Base-by-base conservation (phyloP, 2,888 invertebrate genomes). In the Diloba caeruleocephala region DNA sequence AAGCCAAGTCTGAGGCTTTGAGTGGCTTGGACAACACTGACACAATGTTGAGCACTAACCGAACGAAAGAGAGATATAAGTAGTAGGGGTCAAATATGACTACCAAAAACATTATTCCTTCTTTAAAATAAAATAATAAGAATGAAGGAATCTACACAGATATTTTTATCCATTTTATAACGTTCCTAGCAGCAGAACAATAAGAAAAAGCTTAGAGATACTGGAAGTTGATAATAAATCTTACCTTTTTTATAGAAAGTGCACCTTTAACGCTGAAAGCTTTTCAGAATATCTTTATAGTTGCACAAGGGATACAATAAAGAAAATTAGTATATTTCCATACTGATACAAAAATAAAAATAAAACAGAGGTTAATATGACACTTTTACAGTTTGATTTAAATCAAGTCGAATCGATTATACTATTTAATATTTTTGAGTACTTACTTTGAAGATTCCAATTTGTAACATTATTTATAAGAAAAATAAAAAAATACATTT, bases 151-250 rank as follows among this genome's bases (percentile, higher is more conserved):
- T 25, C 10, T 29, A 9, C 13, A 28, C 33, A 29, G 7, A 44
- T 39, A 5, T 15, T 31, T 45, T 50, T 56, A n/a, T 45, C 25
- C 10, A 23, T 32, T 64, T 50, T 36, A 44, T 46, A 52, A 46
- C 46, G 41, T 29, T 46, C 25, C 29, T 48, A 32, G 48, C 31
- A 36, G 32, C 9, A 17, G 29, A 44, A 41, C 13, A 41, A 31
- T 36, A 50, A 44, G 43, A 60, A 46, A 52, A 50, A 46, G 21
- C 44, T 39, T 21, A 25, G 32, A 19, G 28, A 52, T 9, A 56
- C 38, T 50, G 7, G 37, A 34, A 55, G 29, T 60, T 64, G 36
- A 46, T 64, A 54, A 67, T 56, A 67, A 64, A 56, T 67, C 44
- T 67, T 48, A 48, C 19, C 37, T 51, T 55, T n/a, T 54, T 61